phyloP scores from a whole-genome alignment of 2,113 vertebrate genomes.

The Chionodraco myersi region DNA sequence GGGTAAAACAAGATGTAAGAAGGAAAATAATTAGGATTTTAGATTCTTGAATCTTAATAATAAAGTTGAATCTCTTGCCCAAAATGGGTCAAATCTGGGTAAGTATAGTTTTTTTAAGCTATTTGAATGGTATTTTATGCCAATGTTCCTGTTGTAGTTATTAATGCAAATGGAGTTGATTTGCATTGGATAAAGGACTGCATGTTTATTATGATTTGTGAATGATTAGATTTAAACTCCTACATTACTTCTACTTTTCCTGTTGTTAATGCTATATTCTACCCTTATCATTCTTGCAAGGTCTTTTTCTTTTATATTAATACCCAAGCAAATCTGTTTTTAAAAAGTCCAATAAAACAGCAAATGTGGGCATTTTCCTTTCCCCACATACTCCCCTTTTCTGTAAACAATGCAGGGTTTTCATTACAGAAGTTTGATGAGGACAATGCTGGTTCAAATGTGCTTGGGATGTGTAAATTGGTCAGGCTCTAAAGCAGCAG shows the following conservation, averaged over 20 bases:
- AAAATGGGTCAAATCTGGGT: neutral
- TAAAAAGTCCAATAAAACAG: neutral
- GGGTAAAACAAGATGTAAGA: neutral
- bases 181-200: neutral
- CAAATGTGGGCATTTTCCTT: no score
- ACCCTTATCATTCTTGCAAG: neutral
- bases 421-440: neutral
- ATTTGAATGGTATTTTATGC: neutral
- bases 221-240: neutral
- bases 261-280: neutral
- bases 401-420: neutral
- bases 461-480: constrained; percentile 39
- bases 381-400: neutral
- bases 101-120: neutral
- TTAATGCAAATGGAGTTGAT: neutral
- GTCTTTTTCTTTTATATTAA: neutral
- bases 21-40: neutral
- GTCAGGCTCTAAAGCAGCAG: constrained; percentile 39
- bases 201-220: neutral
- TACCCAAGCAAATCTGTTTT: no score
- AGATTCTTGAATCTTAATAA: no score
- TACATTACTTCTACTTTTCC: neutral
- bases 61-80: no score
- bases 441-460: constrained; percentile 11
- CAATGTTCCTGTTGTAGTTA: neutral